Conservation (phyloP, 2,797 vertebrate species). For the Xenentodon cancila region DNA sequence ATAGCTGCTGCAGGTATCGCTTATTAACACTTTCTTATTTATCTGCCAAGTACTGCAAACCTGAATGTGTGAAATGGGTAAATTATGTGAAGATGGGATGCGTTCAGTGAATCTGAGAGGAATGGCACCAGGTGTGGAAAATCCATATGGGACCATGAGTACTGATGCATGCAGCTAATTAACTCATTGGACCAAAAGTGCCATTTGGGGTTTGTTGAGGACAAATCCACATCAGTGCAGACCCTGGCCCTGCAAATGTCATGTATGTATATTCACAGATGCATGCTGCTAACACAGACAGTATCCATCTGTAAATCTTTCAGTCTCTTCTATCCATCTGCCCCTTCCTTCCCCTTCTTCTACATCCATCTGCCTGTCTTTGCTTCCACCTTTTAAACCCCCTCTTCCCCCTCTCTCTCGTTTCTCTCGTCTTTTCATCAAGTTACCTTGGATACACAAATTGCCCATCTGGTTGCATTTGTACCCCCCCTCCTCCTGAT, state of each 20-base stretch:
- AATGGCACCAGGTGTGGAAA: constrained; percentile 77
- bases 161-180: constrained; percentile 74
- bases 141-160: constrained; percentile 67
- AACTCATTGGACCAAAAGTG: constrained; percentile 71
- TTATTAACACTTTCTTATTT: constrained; percentile 45
- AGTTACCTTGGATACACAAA: constrained; percentile 58
- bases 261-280: constrained; percentile 55
- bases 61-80: constrained; percentile 44
- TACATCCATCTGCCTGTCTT: constrained; percentile 65
- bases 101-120: constrained; percentile 57
- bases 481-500: constrained; percentile 1
- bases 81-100: constrained; percentile 48
- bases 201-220: constrained; percentile 59
- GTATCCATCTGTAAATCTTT: constrained; percentile 68
- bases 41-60: constrained; percentile 33
- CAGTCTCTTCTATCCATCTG: constrained; percentile 62
- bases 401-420: constrained; percentile 37
- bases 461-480: constrained; percentile 68
- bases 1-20: constrained; percentile 39
- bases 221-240: constrained; percentile 47
- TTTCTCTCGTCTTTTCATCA: constrained; percentile 56
- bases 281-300: constrained; percentile 36
- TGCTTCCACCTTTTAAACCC: constrained; percentile 56
- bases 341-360: constrained; percentile 30
- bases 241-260: constrained; percentile 55